Evolutionary conservation across 2,888 invertebrate genomes (phyloP).

Genomic region (Drepanosiphum platanoidis): DNA sequence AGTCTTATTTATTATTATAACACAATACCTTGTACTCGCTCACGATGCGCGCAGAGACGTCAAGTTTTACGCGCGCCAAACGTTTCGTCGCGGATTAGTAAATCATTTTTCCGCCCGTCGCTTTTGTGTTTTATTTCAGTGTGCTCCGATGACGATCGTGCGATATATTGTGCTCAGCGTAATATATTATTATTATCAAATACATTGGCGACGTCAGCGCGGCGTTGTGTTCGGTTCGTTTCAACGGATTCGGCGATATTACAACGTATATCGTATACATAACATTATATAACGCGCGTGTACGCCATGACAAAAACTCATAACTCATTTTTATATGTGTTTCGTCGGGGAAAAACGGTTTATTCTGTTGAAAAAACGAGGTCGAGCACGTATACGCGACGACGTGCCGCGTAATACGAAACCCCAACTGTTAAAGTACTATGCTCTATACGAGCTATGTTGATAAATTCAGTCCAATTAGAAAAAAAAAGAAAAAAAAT

Average conservation of each 20-base stretch:
- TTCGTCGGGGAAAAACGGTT: neutral
- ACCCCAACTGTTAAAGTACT: neutral
- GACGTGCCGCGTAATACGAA: neutral
- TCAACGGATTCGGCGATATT: neutral
- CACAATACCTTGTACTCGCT: neutral
- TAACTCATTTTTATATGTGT: neutral
- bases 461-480: neutral
- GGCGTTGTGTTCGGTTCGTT: neutral
- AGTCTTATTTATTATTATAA: no score
- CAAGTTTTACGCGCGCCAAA: neutral
- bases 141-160: no score
- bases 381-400: neutral
- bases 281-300: no score
- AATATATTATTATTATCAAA: no score
- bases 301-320: neutral
- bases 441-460: neutral
- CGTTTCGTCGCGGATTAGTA: neutral
- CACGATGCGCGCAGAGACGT: neutral
- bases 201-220: neutral
- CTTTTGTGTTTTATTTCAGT: neutral
- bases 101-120: neutral
- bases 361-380: neutral
- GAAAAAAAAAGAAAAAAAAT: neutral
- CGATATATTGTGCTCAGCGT: neutral
- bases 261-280: no score